Evolutionary conservation across 2,113 vertebrate genomes (phyloP).

Genomic region (Gopherus flavomarginatus): DNA sequence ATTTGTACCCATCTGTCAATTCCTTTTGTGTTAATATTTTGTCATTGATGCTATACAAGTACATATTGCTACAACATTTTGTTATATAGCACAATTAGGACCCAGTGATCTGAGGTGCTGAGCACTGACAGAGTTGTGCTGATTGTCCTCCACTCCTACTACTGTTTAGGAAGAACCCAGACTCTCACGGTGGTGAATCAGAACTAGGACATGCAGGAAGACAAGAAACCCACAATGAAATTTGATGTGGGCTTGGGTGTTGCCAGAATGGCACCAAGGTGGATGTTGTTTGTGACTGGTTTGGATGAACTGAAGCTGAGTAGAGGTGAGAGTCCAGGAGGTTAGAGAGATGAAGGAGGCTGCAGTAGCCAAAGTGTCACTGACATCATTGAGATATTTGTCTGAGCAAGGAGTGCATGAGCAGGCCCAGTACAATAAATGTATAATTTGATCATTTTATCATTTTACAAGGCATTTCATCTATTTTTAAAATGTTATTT

Average conservation of each 20-base stretch:
- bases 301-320: too few species aligned
- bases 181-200: background rate
- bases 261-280: background rate
- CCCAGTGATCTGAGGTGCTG: fast-evolving
- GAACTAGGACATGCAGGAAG: background rate
- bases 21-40: background rate
- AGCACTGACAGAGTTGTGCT: background rate
- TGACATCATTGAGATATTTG: too few species aligned
- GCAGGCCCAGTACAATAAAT: too few species aligned
- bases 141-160: background rate
- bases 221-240: background rate
- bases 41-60: fast-evolving
- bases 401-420: too few species aligned
- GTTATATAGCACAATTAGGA: background rate
- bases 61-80: background rate
- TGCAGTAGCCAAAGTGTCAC: too few species aligned
- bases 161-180: background rate
- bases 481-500: too few species aligned
- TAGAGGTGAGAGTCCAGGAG: too few species aligned
- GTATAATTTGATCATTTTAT: too few species aligned
- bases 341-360: too few species aligned
- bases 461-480: too few species aligned
- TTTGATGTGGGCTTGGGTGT: background rate
- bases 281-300: too few species aligned
- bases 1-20: fast-evolving